Evolutionary conservation across 1,140 invertebrate genomes (phyloP).

Genomic region (Drosophila punjabiensis): DNA sequence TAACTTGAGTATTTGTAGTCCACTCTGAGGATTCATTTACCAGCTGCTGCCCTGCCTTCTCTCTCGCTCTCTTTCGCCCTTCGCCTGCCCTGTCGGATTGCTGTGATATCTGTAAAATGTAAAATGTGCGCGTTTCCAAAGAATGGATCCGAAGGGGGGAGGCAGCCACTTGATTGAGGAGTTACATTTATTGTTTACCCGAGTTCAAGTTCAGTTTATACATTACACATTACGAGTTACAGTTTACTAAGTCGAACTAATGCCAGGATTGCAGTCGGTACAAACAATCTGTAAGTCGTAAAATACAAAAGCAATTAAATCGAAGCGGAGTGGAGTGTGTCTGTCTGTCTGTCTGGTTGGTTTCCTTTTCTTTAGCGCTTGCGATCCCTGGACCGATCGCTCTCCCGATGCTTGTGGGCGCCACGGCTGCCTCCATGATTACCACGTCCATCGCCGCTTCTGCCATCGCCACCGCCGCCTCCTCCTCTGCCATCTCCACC

Average conservation of each 20-base stretch:
- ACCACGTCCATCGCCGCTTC: constrained; percentile 15
- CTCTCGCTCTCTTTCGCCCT: constrained; percentile 8
- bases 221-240: constrained; percentile 18
- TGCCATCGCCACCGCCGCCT: constrained; percentile 19
- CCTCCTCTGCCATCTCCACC: constrained; percentile 36
- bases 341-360: background rate
- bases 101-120: constrained; percentile 33
- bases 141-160: background rate
- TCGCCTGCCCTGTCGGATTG: constrained; percentile 33
- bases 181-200: constrained; percentile 49
- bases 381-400: constrained; percentile 78
- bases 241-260: constrained; percentile 38
- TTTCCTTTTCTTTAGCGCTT: constrained; percentile 62
- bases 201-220: constrained; percentile 26
- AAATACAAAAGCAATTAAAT: constrained; percentile 32
- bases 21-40: background rate
- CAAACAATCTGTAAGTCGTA: constrained; percentile 33
- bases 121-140: constrained; percentile 1
- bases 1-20: background rate
- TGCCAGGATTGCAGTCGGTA: constrained; percentile 13
- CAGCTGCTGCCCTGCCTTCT: background rate
- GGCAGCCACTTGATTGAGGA: constrained; percentile 24
- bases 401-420: constrained; percentile 71
- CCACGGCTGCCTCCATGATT: constrained; percentile 49
- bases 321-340: constrained; percentile 17